Base-by-base conservation (phyloP, 1,140 invertebrate species). In the Trigoniulus corallinus region DNA sequence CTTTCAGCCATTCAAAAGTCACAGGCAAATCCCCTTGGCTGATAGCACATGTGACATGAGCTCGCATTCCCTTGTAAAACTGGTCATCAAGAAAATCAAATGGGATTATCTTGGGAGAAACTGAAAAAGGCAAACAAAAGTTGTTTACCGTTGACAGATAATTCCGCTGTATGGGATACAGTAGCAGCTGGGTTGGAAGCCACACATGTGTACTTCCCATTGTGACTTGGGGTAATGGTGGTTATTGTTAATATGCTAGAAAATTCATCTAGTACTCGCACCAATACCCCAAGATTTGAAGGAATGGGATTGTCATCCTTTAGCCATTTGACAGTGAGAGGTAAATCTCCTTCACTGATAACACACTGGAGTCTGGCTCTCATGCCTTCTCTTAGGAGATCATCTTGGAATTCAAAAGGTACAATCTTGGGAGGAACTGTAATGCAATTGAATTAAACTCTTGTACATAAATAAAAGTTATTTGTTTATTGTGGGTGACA, bases 11-110 rank as follows among this genome's bases (percentile, higher is more conserved):
- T 42, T 64, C 72, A 67, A 95, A 88, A 51, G 79, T 81, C 54
- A 96, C 80, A 21, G 91, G 91, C 54, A 86, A 75, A 72, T 96
- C 91, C 13, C 92, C 92, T 69, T 91, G 86, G 61, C 89, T 79
- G 57, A 95, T 86, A 61, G 88, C 84, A 68, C 92, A 96, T 51
- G 88, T 83, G 56, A 95, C 84, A 4, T 66, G 64, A 3, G 68
- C 62, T 41, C 69, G 55, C 54, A 67, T 66, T 1, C 71, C 71
- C 54, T 68, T 62, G 41, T 63, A 60, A 34, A 69, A 62, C 3
- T 54, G 45, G 21, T 60, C 57, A 65, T 82, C 77, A 74, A 81
- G 80, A 46, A 73, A 66, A 20, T 58, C 57, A 54, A 69, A 69
- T 3, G 61, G 55, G 51, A 71, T 67, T 41, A 74, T 70, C 3